Conservation (phyloP, 2,797 vertebrate species). For the Hafferia zeledoni region DNA sequence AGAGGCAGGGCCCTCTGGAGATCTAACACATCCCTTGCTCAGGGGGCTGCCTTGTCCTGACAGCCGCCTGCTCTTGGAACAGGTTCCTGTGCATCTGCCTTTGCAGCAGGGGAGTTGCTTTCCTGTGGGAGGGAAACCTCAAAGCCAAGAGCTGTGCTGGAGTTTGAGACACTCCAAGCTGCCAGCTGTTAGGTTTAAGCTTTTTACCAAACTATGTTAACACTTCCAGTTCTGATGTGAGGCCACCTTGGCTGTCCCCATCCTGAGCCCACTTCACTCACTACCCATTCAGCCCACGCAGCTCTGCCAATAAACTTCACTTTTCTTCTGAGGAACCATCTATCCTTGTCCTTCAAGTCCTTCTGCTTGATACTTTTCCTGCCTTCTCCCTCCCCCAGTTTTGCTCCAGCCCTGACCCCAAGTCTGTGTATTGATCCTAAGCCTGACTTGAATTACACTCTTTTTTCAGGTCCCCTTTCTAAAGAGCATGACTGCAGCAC, state of each 20-base stretch:
- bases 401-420: background rate
- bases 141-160: background rate
- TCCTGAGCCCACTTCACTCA: background rate
- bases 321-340: background rate
- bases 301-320: background rate
- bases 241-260: background rate
- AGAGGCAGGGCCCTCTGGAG: slow-evolving; percentile 34
- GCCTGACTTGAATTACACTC: background rate
- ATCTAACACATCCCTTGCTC: slow-evolving; percentile 28
- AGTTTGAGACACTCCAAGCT: background rate
- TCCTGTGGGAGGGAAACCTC: background rate
- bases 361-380: background rate
- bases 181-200: background rate
- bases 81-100: background rate
- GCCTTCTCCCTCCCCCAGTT: background rate
- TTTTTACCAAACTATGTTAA: background rate
- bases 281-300: background rate
- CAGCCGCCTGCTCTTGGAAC: background rate
- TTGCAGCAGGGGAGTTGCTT: background rate
- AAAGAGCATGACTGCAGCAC: slow-evolving; percentile 6
- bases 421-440: slow-evolving; percentile 6
- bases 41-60: background rate
- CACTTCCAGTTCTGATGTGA: background rate
- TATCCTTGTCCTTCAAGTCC: background rate
- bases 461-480: background rate